A percentile compares a stretch with the other conserved stretches of the same genome.
These are phyloP conservation scores for Amazona finschi DNA, from an alignment of 2,797 vertebrate species.

Conservation along the genomic window DNA sequence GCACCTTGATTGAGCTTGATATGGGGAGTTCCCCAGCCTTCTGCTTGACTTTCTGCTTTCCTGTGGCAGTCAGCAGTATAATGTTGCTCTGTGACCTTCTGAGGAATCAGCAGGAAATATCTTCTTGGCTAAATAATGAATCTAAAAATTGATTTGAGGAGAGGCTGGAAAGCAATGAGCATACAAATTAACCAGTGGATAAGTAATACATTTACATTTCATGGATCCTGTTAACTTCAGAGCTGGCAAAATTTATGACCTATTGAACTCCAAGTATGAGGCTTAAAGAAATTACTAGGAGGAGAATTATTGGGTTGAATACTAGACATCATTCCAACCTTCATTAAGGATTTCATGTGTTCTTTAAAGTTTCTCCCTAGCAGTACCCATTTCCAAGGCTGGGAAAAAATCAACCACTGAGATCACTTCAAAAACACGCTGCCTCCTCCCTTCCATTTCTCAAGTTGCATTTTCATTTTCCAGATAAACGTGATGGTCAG, in stretches of 20 bases:
- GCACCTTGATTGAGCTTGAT: neutral
- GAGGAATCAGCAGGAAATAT: conserved; percentile 35
- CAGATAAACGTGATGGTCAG: conserved; percentile 2
- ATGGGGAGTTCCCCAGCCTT: neutral
- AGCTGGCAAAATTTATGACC: conserved; percentile 60
- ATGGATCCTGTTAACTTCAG: conserved; percentile 45
- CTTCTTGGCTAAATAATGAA: conserved; percentile 52
- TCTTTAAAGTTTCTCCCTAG: conserved; percentile 23
- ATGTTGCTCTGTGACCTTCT: conserved; percentile 21
- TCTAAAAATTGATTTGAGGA: conserved; percentile 65
- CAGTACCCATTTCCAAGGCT: conserved; percentile 2
- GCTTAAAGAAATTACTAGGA: conserved; percentile 51
- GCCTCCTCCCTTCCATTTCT: conserved; percentile 12
- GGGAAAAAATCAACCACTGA: neutral
- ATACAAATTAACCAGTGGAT: conserved; percentile 54
- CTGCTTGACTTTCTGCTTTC: neutral
- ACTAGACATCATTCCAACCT: conserved; percentile 37
- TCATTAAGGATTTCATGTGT: conserved; percentile 18
- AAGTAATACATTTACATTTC: conserved; percentile 56
- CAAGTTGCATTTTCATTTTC: neutral
- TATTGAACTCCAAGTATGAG: conserved; percentile 38
- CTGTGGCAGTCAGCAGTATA: neutral
- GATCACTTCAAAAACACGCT: conserved; percentile 27
- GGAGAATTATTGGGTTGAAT: conserved; percentile 45
- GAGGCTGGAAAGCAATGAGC: conserved; percentile 52